A percentile compares a stretch with the other conserved stretches of the same genome.
phyloP scores from a whole-genome alignment of 1,140 invertebrate genomes.

The Streblospio benedicti region DNA sequence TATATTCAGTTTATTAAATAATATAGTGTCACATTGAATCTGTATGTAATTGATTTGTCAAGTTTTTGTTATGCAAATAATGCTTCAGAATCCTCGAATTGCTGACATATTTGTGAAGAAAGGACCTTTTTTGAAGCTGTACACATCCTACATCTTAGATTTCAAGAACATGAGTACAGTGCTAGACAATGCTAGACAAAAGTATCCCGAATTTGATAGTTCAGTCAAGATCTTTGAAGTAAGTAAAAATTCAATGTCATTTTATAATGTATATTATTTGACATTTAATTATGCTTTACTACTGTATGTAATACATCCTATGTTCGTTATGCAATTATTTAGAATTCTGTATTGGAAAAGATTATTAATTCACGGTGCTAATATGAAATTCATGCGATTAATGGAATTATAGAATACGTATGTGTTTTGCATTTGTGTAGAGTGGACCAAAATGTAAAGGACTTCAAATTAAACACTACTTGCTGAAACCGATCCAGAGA shows the following conservation, averaged over 20 bases:
- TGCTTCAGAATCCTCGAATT: slow-evolving; percentile 56
- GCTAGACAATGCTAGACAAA: slow-evolving; percentile 56
- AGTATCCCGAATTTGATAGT: slow-evolving; percentile 56
- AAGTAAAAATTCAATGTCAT: slow-evolving; percentile 32
- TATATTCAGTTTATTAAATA: not conserved
- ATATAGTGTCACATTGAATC: not conserved
- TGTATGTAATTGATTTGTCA: not conserved
- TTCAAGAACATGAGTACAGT: slow-evolving; percentile 58
- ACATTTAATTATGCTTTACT: too few relatives aligned
- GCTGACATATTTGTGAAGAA: slow-evolving; percentile 68
- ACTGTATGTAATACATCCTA: too few relatives aligned
- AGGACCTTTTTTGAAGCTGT: slow-evolving; percentile 67
- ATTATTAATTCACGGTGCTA: too few relatives aligned
- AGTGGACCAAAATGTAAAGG: slow-evolving; percentile 57
- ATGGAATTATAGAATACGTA: too few relatives aligned
- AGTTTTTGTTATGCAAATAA: not conserved
- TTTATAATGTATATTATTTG: too few relatives aligned
- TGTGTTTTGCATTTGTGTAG: too few relatives aligned
- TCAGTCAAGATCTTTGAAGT: slow-evolving; percentile 61
- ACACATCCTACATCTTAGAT: slow-evolving; percentile 63
- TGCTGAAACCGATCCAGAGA: slow-evolving; percentile 68
- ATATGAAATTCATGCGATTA: too few relatives aligned
- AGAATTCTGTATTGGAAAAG: too few relatives aligned
- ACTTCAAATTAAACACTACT: slow-evolving; percentile 60
- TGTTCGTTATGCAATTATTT: too few relatives aligned